Base-by-base conservation (phyloP, 2,113 vertebrate genomes). In the Excalfactoria chinensis region DNA sequence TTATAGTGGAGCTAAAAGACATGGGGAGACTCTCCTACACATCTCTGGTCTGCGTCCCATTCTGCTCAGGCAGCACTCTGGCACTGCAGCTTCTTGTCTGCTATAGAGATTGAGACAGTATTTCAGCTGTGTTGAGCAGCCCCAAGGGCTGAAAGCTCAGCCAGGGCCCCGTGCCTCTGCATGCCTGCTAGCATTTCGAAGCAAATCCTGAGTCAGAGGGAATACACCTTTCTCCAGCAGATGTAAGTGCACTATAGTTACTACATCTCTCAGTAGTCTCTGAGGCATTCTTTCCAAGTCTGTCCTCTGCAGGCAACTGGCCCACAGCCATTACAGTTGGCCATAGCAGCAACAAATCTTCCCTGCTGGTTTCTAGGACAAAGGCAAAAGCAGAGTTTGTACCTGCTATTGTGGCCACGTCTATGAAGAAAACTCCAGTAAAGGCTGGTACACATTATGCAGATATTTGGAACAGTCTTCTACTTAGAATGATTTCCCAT, bases 151-250 rank as follows among this genome's bases (percentile, higher is more conserved):
- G 89, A 77, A 63, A 80, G 82, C 93, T 74, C 9, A 60, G 84
- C 82, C 59, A 70, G 71, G 44, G 89, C 86, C 59, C 88, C 91
- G 35, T 95, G 95, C 84, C 95, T 88, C 95, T 92, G 93, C 95
- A 96, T 80, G 95, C 93, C 93, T 91, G 81, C 89, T 87, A 82
- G 95, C 92, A 72, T 72, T 90, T 89, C 77, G 93, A 94, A 93
- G 63, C 91, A 87, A 92, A 82, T 23, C 82, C 84, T 64, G 75
- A 94, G 64, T 93, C 91, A 91, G 87, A 91, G 40, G 72, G 87
- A 93, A 93, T 79, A 41, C 89, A 96, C 78, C 78, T 91, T 92
- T 93, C 91, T 68, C 60, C 53, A 73, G 78, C 75, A 95, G 87
- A 90, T 91, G 35, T 17, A 76, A 79, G 25, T 90, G 59, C 55